Percentiles rank a stretch among this genome's conserved stretches.
These are phyloP conservation scores for Drosophila macrospina DNA, from an alignment of 2,888 invertebrate species.

Conservation along the genomic window DNA sequence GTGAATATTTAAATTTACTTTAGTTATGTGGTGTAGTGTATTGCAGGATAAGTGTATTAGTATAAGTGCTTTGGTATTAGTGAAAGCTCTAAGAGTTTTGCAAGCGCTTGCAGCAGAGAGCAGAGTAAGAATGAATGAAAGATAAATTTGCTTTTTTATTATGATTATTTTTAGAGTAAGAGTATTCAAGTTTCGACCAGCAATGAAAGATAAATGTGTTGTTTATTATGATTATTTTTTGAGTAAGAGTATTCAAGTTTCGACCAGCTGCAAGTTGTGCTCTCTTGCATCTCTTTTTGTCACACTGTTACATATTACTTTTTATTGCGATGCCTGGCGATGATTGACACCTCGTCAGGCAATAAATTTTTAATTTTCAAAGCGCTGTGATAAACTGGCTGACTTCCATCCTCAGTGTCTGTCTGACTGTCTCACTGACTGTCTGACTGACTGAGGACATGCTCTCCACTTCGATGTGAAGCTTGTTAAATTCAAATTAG, in stretches of 20 bases:
- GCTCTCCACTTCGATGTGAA: conserved; percentile 34
- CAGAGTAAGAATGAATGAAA: no score
- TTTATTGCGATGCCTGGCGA: conserved; percentile 58
- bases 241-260: conserved; percentile 26
- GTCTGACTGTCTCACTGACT: neutral
- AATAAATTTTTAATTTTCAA: conserved; percentile 84
- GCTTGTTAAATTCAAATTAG: conserved; percentile 81
- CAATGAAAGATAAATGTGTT: no score
- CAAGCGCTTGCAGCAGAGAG: no score
- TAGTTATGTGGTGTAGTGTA: no score
- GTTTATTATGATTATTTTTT: no score
- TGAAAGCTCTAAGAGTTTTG: conserved; percentile 28
- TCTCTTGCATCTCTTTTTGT: conserved; percentile 22
- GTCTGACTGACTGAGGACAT: conserved; percentile 30
- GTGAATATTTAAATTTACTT: no score
- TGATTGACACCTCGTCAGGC: conserved; percentile 82
- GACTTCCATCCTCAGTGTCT: conserved; percentile 10
- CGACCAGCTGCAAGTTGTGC: neutral
- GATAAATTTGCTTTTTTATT: no score
- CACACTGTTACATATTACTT: conserved; percentile 46
- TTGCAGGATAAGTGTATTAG: no score
- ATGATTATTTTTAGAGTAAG: no score
- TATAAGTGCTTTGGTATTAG: no score
- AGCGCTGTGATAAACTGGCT: conserved; percentile 59
- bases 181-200: no score